These are phyloP conservation scores for Columba janthina DNA, from an alignment of 2,113 vertebrate species.

Conservation along the genomic window DNA sequence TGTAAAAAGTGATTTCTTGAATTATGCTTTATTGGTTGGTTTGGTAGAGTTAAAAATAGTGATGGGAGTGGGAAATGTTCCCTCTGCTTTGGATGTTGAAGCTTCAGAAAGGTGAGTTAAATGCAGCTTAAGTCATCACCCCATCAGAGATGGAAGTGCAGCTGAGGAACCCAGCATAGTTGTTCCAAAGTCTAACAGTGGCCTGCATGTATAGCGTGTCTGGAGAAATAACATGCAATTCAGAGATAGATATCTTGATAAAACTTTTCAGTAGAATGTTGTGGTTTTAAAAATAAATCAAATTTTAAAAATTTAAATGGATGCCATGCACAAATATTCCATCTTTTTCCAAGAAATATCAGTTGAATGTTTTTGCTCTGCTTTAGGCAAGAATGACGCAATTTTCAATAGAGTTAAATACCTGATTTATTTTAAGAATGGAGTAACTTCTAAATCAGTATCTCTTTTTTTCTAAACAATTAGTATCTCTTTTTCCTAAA, in stretches of 20 bases:
- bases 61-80: neutral
- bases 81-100: neutral
- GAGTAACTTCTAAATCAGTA: neutral
- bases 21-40: neutral
- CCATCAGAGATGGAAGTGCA: neutral
- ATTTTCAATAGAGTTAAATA: neutral
- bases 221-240: neutral
- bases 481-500: neutral
- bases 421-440: neutral
- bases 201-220: neutral
- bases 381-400: neutral
- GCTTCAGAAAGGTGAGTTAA: neutral
- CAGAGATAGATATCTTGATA: neutral
- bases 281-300: neutral
- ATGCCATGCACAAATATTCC: neutral
- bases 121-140: rapidly evolving
- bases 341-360: neutral
- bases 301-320: neutral
- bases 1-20: neutral
- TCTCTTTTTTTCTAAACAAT: neutral
- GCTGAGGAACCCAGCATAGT: neutral
- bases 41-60: neutral
- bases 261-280: neutral
- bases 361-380: neutral
- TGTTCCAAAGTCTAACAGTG: neutral